Evolutionary conservation across 2,797 vertebrate genomes (phyloP).

Genomic region (Clarias fuscus): DNA sequence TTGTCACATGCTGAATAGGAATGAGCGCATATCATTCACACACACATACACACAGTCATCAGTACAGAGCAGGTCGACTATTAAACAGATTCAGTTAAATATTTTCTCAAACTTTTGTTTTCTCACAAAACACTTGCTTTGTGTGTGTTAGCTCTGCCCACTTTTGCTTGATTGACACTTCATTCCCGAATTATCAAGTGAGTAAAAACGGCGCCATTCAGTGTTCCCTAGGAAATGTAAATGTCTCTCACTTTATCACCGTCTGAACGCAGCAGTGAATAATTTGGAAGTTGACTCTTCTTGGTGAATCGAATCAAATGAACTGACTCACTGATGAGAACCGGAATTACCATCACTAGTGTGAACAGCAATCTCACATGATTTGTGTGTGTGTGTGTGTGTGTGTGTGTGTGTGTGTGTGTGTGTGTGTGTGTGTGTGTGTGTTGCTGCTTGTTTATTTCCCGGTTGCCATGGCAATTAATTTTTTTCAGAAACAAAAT

Average conservation of each 20-base stretch:
- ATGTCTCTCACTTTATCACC: background rate
- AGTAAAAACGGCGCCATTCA: background rate
- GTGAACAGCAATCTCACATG: background rate
- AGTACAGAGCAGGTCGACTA: background rate
- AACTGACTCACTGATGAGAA: background rate
- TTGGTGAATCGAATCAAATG: background rate
- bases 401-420: background rate
- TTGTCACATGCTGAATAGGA: conserved; percentile 13
- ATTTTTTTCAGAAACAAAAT: background rate
- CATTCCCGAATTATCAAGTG: too few species aligned
- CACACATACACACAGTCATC: background rate
- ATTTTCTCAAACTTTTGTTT: background rate
- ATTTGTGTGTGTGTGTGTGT: background rate
- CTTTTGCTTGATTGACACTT: background rate
- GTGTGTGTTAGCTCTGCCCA: background rate
- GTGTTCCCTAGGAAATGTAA: background rate
- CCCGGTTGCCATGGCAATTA: background rate
- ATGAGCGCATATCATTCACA: background rate
- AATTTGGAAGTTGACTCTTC: background rate
- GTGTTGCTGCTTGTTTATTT: background rate
- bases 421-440: background rate
- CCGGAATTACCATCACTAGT: background rate
- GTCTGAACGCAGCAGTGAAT: background rate
- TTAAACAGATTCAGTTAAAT: background rate
- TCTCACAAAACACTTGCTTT: background rate